These are phyloP conservation scores for Sesamia inferens DNA, from an alignment of 2,888 invertebrate species.

Conservation along the genomic window DNA sequence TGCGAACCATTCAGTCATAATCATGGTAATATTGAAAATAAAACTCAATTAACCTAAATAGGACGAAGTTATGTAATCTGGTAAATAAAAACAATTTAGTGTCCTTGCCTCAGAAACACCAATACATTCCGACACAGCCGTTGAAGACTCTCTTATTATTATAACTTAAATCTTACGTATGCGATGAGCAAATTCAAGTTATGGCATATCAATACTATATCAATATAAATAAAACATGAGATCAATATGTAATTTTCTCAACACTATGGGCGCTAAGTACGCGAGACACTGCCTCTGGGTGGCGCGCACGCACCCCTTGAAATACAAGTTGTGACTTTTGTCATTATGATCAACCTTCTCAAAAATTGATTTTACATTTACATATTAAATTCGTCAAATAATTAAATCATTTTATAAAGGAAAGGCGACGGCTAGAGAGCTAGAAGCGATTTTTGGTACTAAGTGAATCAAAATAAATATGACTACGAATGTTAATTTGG, in stretches of 20 bases:
- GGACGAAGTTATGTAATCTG: slow-evolving; percentile 44
- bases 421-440: slow-evolving; percentile 81
- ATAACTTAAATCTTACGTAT: slow-evolving; percentile 77
- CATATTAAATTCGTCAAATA: slow-evolving; percentile 66
- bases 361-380: slow-evolving; percentile 75
- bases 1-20: slow-evolving; percentile 44
- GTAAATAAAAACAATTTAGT: slow-evolving; percentile 55
- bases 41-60: slow-evolving; percentile 41
- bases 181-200: slow-evolving; percentile 82
- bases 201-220: slow-evolving; percentile 85
- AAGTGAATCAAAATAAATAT: slow-evolving; percentile 69
- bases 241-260: slow-evolving; percentile 81
- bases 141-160: slow-evolving; percentile 70
- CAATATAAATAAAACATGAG: slow-evolving; percentile 87
- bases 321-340: slow-evolving; percentile 54
- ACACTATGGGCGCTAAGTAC: slow-evolving; percentile 59
- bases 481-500: slow-evolving; percentile 71
- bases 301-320: slow-evolving; percentile 44
- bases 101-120: slow-evolving; percentile 66
- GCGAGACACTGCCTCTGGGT: slow-evolving; percentile 35
- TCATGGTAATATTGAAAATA: slow-evolving; percentile 42
- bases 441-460: slow-evolving; percentile 75
- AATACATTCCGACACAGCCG: slow-evolving; percentile 77
- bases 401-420: slow-evolving; percentile 67
- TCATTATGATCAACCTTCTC: slow-evolving; percentile 62